A percentile compares a stretch with the other conserved stretches of the same genome.
Conservation (phyloP, 2,888 invertebrate species). For the Griposia aprilina region DNA sequence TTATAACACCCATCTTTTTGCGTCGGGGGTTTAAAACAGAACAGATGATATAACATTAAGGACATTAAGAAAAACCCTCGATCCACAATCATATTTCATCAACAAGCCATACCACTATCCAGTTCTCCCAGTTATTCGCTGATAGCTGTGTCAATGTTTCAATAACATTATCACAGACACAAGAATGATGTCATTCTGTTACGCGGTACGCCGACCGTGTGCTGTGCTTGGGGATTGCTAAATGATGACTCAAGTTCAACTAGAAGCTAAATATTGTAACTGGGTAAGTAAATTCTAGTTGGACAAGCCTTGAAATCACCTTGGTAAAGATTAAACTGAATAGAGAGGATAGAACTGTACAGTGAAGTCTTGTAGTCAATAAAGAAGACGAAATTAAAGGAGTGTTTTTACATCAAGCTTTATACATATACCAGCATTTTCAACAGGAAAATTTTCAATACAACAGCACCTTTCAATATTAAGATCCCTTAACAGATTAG, state of each 20-base stretch:
- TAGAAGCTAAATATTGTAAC: conserved; percentile 10
- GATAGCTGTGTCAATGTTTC: conserved; percentile 51
- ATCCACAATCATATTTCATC: background rate
- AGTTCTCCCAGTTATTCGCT: conserved; percentile 6
- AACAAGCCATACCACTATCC: conserved; percentile 13
- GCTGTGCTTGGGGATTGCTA: conserved; percentile 42
- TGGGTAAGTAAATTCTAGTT: background rate
- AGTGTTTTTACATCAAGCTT: too few species aligned
- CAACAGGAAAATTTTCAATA: background rate
- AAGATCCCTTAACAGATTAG: background rate
- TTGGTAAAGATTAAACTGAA: background rate
- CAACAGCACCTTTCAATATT: background rate
- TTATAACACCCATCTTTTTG: too few species aligned
- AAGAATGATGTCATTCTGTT: conserved; percentile 57
- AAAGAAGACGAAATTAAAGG: too few species aligned
- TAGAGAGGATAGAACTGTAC: background rate
- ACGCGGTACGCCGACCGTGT: conserved; percentile 37
- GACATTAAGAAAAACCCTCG: background rate
- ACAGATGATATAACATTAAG: background rate
- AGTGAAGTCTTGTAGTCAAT: background rate
- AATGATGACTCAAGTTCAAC: conserved; percentile 59
- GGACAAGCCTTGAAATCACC: background rate
- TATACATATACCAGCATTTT: background rate
- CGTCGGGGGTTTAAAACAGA: too few species aligned
- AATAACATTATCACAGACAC: conserved; percentile 47